phyloP scores from a whole-genome alignment of 2,113 vertebrate genomes.

The Notiomystis cincta region DNA sequence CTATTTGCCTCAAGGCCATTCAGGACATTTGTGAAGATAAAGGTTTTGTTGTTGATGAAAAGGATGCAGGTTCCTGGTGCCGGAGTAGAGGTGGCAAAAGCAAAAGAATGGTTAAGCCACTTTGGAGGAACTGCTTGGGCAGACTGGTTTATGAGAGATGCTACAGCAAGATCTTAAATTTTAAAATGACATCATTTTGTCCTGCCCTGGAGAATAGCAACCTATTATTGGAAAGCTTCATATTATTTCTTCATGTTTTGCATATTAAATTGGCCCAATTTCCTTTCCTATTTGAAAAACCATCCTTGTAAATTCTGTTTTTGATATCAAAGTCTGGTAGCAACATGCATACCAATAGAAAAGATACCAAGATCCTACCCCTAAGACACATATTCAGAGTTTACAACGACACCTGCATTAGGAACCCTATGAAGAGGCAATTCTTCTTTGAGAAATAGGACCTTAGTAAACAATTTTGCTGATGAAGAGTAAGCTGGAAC shows the following conservation, averaged over 20 bases:
- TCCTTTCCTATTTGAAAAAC: not conserved
- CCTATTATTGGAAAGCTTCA: not conserved
- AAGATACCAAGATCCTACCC: not conserved
- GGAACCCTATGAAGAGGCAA: not conserved
- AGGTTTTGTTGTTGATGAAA: not conserved
- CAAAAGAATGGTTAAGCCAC: not conserved
- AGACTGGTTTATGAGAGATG: not conserved
- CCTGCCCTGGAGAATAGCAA: not conserved
- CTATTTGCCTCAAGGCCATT: not conserved
- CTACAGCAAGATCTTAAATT: not conserved
- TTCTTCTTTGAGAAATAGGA: not conserved
- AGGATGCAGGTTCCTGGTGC: not conserved
- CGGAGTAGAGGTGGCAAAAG: not conserved
- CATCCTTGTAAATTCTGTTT: not conserved
- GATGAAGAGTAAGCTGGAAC: not conserved
- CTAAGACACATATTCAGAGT: not conserved
- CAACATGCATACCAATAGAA: not conserved
- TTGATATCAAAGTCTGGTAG: not conserved
- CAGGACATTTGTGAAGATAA: not conserved
- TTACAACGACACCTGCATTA: not conserved
- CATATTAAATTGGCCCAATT: not conserved
- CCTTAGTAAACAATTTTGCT: not conserved
- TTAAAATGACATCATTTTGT: not conserved
- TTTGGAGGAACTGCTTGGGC: not conserved
- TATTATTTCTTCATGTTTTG: not conserved